Evolutionary conservation across 1,140 invertebrate species (phyloP).

Genomic region (Delia radicum): DNA sequence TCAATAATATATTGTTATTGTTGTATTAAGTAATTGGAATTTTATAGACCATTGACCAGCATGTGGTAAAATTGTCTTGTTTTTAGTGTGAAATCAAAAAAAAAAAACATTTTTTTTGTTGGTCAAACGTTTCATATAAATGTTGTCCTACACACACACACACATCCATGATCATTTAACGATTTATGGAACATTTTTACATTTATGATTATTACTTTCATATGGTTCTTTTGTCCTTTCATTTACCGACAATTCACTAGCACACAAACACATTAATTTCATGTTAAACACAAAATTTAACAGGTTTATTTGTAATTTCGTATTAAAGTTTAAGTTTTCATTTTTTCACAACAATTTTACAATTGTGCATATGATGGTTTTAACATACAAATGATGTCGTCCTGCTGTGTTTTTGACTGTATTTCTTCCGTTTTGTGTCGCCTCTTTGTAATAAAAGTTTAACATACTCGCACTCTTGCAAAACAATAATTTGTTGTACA

Average conservation of each 20-base stretch:
- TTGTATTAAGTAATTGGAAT: slow-evolving; percentile 40
- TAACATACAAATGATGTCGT: not conserved
- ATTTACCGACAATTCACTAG: not conserved
- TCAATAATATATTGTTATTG: not conserved
- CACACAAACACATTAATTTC: not conserved
- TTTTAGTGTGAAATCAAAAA: slow-evolving; percentile 15
- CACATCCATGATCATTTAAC: not conserved
- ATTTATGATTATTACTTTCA: slow-evolving; percentile 21
- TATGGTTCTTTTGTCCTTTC: slow-evolving; percentile 1
- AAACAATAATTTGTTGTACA: slow-evolving; percentile 28
- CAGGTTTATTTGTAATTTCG: not conserved
- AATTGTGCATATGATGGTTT: not conserved
- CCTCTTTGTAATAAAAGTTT: not conserved
- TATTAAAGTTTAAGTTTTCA: not conserved
- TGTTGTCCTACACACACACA: not conserved
- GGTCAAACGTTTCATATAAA: not conserved
- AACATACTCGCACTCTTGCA: not conserved
- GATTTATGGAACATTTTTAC: slow-evolving; percentile 3
- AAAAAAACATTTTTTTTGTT: not conserved
- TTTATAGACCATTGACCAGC: slow-evolving; percentile 54
- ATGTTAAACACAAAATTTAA: not conserved
- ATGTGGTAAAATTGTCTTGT: slow-evolving; percentile 1
- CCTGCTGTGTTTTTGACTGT: not conserved
- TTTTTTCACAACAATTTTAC: not conserved
- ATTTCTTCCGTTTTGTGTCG: not conserved